A percentile compares a stretch with the other conserved stretches of the same genome.
Conservation (phyloP, 2,797 vertebrate species). For the Helicolenus hilgendorfi region DNA sequence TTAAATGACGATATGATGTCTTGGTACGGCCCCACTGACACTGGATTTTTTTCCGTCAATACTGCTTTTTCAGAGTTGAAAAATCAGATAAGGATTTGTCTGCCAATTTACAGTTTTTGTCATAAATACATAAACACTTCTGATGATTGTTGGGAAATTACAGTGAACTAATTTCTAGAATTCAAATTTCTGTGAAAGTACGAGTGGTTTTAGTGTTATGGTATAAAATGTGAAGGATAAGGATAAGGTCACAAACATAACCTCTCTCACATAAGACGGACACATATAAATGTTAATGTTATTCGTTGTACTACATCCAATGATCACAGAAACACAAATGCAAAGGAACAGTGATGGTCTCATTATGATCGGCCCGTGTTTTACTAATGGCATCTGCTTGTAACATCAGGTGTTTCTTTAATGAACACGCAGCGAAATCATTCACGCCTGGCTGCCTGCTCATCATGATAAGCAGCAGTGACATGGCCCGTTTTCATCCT, state of each 20-base stretch:
- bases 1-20: too few relatives aligned
- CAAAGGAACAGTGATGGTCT: not conserved
- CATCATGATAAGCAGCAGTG: slow-evolving; percentile 72
- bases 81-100: not conserved
- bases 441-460: slow-evolving; percentile 65
- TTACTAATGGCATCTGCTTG: slow-evolving; percentile 55
- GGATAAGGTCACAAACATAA: not conserved
- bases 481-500: slow-evolving; percentile 73
- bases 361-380: slow-evolving; percentile 9
- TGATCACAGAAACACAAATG: slow-evolving; percentile 3
- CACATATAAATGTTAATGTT: not conserved
- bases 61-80: not conserved
- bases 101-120: not conserved
- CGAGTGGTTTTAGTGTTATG: too few relatives aligned
- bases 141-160: too few relatives aligned
- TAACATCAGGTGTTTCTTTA: slow-evolving; percentile 81
- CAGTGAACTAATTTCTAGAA: too few relatives aligned
- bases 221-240: too few relatives aligned
- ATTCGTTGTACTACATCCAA: not conserved
- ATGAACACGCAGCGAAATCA: slow-evolving; percentile 54
- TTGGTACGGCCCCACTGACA: not conserved
- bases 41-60: not conserved
- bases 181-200: too few relatives aligned
- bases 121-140: not conserved
- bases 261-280: not conserved